Evolutionary conservation across 2,888 invertebrate species (phyloP).

Genomic region (Hartigia nigra): DNA sequence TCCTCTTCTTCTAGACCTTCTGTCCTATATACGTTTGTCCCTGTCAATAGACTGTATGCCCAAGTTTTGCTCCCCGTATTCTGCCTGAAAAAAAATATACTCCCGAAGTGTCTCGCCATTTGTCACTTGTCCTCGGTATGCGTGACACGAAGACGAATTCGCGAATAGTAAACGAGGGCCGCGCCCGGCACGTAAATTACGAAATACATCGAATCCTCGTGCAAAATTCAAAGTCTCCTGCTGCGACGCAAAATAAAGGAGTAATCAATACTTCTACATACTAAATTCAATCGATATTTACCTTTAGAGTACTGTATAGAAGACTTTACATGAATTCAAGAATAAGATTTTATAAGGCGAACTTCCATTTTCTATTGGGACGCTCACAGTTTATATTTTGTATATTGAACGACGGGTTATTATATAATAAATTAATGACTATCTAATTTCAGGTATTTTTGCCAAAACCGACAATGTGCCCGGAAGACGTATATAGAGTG

Average conservation of each 20-base stretch:
- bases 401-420: not conserved
- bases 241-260: not conserved
- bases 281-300: not conserved
- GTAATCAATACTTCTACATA: not conserved
- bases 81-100: slow-evolving; percentile 1
- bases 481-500: slow-evolving; percentile 79
- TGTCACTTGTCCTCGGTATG: not conserved
- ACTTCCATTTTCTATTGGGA: not conserved
- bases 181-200: not conserved
- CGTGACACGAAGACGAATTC: not conserved
- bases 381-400: not conserved
- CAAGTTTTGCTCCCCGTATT: not conserved
- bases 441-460: slow-evolving; percentile 67
- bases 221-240: not conserved
- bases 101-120: not conserved
- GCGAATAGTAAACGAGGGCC: not conserved
- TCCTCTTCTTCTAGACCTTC: not conserved
- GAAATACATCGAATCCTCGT: not conserved
- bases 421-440: not conserved
- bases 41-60: not conserved
- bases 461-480: slow-evolving; percentile 81
- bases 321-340: not conserved
- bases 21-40: not conserved
- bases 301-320: not conserved
- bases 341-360: not conserved